Conservation (phyloP, 2,113 vertebrate genomes). For the Sinocyclocheilus rhinocerous region DNA sequence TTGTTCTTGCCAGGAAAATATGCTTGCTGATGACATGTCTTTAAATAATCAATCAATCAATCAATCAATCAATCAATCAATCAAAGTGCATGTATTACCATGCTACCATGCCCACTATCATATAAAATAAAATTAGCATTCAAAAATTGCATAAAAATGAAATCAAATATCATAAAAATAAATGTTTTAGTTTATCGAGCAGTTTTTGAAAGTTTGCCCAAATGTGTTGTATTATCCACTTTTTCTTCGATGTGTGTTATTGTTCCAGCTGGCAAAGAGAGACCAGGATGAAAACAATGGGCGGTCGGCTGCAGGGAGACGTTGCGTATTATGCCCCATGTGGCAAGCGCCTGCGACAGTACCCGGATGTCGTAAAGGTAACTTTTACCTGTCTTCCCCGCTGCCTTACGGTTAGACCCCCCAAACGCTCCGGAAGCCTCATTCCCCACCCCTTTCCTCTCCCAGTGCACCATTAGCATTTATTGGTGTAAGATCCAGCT, state of each 20-base stretch:
- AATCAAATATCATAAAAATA: not conserved
- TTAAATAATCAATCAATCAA: not conserved
- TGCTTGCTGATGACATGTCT: not conserved
- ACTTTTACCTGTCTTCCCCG: not conserved
- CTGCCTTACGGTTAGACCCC: conserved; percentile 25
- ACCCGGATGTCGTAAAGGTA: conserved; percentile 98
- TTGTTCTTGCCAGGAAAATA: not conserved
- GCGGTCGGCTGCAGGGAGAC: conserved; percentile 91
- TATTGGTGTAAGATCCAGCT: conserved; percentile 19
- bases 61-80: not conserved
- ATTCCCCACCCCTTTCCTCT: conserved; percentile 14
- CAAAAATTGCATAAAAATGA: not conserved
- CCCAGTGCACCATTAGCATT: conserved; percentile 2
- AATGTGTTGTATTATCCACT: not conserved
- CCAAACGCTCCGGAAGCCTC: conserved; percentile 2
- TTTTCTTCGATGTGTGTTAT: not conserved
- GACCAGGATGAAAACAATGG: conserved; percentile 88
- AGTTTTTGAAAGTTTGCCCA: not conserved
- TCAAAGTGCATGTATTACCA: not conserved
- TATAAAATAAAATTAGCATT: not conserved
- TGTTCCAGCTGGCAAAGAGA: conserved; percentile 92
- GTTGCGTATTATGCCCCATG: conserved; percentile 94
- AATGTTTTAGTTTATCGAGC: not conserved
- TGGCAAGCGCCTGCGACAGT: conserved; percentile 96
- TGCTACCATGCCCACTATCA: not conserved